A percentile compares a stretch with the other conserved stretches of the same genome.
These are phyloP conservation scores for Sminthurinus signatus DNA, from an alignment of 1,140 invertebrate species.

Conservation along the genomic window DNA sequence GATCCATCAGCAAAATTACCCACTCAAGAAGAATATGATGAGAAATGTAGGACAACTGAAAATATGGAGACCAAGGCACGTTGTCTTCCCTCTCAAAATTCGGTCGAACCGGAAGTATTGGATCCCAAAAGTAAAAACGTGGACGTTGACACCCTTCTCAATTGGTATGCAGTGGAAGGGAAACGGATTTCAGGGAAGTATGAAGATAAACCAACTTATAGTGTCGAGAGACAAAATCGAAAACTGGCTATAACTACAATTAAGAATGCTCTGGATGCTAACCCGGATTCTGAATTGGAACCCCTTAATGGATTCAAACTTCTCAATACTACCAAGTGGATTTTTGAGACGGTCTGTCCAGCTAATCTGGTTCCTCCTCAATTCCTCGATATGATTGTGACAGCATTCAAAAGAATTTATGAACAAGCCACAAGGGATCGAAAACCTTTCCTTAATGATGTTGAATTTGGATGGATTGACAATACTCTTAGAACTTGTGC, in stretches of 20 bases:
- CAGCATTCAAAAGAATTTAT: background rate
- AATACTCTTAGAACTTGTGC: background rate
- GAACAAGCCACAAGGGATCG: background rate
- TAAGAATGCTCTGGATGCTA: background rate
- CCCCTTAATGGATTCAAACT: background rate
- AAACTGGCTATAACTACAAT: background rate
- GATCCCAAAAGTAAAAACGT: background rate
- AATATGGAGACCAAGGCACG: background rate
- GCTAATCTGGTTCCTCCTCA: background rate
- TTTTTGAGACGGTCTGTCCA: constrained; percentile 3
- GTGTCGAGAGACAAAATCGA: constrained; percentile 1
- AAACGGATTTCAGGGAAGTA: background rate
- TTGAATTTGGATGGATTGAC: background rate
- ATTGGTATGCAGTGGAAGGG: background rate
- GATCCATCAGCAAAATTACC: background rate
- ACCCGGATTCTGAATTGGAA: background rate
- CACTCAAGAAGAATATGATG: background rate
- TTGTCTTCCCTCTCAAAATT: background rate
- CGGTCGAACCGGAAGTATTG: background rate
- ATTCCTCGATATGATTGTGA: background rate
- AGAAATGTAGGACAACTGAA: background rate
- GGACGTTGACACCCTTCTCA: background rate
- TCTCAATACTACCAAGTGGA: background rate
- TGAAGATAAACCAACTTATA: background rate
- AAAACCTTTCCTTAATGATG: background rate